These are phyloP conservation scores for Mus minutoides DNA, from an alignment of 2,797 vertebrate species.

Conservation along the genomic window DNA sequence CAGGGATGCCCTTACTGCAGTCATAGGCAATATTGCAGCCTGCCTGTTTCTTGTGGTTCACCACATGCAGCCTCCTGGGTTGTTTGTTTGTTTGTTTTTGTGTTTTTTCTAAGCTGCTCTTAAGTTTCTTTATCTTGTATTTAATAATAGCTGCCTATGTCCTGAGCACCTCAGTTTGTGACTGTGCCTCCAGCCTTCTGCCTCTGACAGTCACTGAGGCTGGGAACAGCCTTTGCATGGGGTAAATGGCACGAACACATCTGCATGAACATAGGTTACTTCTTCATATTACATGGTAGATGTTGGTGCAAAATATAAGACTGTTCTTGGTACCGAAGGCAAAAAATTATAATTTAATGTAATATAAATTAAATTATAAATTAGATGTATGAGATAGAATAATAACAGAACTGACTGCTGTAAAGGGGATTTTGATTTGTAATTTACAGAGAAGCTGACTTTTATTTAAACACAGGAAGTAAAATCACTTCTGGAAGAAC, in stretches of 20 bases:
- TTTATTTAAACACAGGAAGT: slow-evolving; percentile 86
- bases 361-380: slow-evolving; percentile 39
- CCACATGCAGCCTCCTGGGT: background rate
- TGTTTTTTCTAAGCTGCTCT: background rate
- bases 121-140: background rate
- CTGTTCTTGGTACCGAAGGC: slow-evolving; percentile 35
- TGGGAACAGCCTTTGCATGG: background rate
- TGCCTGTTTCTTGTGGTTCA: background rate
- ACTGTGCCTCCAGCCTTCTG: background rate
- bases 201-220: background rate
- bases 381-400: slow-evolving; percentile 40
- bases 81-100: background rate
- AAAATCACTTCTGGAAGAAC: slow-evolving; percentile 87
- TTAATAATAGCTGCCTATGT: background rate
- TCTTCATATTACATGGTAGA: background rate
- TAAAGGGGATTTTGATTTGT: slow-evolving; percentile 56
- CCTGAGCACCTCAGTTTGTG: background rate
- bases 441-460: background rate
- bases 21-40: background rate
- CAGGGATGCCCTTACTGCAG: background rate
- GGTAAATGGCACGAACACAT: background rate
- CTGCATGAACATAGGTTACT: slow-evolving; percentile 26
- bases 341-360: background rate
- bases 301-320: slow-evolving; percentile 10
- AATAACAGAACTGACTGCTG: slow-evolving; percentile 35